phyloP scores from a whole-genome alignment of 1,140 invertebrate genomes.

The Diabrotica virgifera region DNA sequence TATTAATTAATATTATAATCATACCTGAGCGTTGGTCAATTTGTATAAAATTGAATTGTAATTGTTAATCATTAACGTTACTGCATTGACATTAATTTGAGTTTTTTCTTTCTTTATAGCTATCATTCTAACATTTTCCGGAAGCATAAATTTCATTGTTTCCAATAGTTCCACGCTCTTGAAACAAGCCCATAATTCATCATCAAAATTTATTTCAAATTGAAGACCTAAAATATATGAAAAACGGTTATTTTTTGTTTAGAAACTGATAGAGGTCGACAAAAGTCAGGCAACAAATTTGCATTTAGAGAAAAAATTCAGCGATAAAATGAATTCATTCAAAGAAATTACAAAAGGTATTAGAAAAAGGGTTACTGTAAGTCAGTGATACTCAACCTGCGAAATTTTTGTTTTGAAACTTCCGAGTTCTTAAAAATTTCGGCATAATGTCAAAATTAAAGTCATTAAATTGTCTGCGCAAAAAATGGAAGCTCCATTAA shows the following conservation, averaged over 20 bases:
- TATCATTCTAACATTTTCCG: conserved; percentile 63
- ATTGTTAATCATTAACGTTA: conserved; percentile 56
- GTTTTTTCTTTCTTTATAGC: conserved; percentile 68
- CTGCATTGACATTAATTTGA: conserved; percentile 59
- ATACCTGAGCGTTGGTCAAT: conserved; percentile 61
- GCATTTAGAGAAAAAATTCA: no score
- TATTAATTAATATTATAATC: neutral
- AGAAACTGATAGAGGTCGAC: no score
- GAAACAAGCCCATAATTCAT: conserved; percentile 67
- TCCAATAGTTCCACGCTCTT: conserved; percentile 75
- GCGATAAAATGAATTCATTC: no score
- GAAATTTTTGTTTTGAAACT: no score
- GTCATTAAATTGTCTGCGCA: no score
- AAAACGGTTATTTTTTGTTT: neutral
- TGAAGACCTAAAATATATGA: conserved; percentile 48
- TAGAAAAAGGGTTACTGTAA: no score
- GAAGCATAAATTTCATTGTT: conserved; percentile 68
- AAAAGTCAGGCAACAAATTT: no score
- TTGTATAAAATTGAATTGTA: conserved; percentile 61
- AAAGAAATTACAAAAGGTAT: no score
- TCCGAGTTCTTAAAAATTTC: no score
- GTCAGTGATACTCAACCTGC: no score
- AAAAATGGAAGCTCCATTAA: no score
- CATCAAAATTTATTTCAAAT: conserved; percentile 65
- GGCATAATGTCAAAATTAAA: no score